A percentile compares a stretch with the other conserved stretches of the same genome.
These are phyloP conservation scores for Aquatica leii DNA, from an alignment of 2,888 invertebrate genomes.

Conservation along the genomic window DNA sequence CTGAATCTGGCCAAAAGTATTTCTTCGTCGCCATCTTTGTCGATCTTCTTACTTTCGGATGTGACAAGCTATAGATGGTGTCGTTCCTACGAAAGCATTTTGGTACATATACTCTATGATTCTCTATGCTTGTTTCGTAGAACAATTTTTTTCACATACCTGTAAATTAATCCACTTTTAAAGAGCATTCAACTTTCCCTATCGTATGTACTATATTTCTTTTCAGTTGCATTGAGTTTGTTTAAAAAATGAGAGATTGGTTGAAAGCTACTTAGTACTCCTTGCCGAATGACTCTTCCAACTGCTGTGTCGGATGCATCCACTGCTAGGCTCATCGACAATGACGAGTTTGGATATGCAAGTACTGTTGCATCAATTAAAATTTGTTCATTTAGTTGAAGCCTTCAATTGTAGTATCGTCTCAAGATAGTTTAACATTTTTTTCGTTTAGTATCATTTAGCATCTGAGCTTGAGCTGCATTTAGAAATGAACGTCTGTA, in stretches of 20 bases:
- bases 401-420: conserved; percentile 37
- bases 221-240: conserved; percentile 50
- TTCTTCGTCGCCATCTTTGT: not conserved
- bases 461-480: conserved; percentile 54
- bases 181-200: no score
- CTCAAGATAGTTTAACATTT: no score
- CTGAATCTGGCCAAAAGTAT: not conserved
- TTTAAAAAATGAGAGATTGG: conserved; percentile 56
- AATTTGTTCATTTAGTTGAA: conserved; percentile 14
- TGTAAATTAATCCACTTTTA: no score
- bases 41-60: not conserved
- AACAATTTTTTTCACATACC: no score
- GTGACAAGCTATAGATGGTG: not conserved
- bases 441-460: conserved; percentile 48
- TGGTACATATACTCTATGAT: no score
- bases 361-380: conserved; percentile 35
- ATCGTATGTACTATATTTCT: conserved; percentile 43
- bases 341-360: conserved; percentile 36
- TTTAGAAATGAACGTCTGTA: conserved; percentile 52
- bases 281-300: conserved; percentile 57
- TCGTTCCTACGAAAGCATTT: not conserved
- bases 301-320: conserved; percentile 56
- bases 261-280: conserved; percentile 46
- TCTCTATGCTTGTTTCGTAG: no score
- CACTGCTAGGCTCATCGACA: conserved; percentile 45